These are phyloP conservation scores for Eonycteris spelaea DNA, from an alignment of 2,113 vertebrate genomes.

Conservation along the genomic window DNA sequence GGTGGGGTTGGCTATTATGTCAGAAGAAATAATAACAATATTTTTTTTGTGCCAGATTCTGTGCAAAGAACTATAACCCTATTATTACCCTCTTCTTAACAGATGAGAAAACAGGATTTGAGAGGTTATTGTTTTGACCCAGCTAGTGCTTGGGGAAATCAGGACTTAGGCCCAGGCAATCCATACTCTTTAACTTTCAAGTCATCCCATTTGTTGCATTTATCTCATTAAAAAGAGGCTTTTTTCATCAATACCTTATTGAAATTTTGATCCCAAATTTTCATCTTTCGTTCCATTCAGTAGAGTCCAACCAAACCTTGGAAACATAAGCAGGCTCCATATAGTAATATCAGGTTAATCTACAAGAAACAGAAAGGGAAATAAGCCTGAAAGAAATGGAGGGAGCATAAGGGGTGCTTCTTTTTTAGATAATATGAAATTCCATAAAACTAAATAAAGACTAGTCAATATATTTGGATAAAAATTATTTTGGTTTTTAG, in stretches of 20 bases:
- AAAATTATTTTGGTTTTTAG: constrained; percentile 35
- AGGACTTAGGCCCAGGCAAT: neutral
- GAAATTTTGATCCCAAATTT: neutral
- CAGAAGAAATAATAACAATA: constrained; percentile 46
- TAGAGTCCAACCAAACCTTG: neutral
- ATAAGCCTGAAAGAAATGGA: neutral
- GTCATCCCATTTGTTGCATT: neutral
- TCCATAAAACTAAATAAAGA: neutral
- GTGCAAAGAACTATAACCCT: neutral
- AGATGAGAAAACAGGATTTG: neutral
- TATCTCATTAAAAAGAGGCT: neutral
- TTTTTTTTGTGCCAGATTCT: constrained; percentile 10
- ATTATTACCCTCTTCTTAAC: neutral
- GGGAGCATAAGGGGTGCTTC: neutral
- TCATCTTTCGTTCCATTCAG: neutral
- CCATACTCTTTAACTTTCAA: neutral
- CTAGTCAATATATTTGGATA: neutral
- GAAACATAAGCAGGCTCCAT: neutral
- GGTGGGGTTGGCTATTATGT: neutral
- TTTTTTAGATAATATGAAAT: neutral
- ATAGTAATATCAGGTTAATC: neutral
- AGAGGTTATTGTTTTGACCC: neutral
- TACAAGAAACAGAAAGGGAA: constrained; percentile 4
- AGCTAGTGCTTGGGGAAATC: neutral
- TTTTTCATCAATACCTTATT: neutral